Percentiles rank a stretch among this genome's conserved stretches.
Evolutionary conservation across 2,888 invertebrate species (phyloP).

Genomic region (Athripsodes cinereus): DNA sequence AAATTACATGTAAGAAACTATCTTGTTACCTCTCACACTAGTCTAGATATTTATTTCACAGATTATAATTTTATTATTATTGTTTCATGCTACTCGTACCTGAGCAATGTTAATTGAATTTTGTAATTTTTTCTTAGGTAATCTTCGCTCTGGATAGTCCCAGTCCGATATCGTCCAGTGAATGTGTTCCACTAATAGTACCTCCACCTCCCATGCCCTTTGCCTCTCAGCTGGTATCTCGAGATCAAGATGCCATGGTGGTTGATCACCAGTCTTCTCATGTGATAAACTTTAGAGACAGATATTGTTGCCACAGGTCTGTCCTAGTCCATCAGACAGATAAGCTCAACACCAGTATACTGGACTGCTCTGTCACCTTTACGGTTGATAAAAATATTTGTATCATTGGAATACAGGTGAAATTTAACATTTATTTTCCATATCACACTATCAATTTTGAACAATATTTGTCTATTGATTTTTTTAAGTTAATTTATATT

Average conservation of each 20-base stretch:
- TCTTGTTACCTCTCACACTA: too few relatives aligned
- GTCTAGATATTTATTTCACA: too few relatives aligned
- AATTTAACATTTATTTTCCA: too few relatives aligned
- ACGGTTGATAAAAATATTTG: constrained; percentile 76
- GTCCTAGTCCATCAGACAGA: constrained; percentile 59
- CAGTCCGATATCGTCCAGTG: constrained; percentile 38
- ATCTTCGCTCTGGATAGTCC: constrained; percentile 45
- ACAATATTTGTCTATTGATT: neutral
- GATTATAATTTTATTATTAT: too few relatives aligned
- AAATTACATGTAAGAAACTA: too few relatives aligned
- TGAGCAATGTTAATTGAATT: too few relatives aligned
- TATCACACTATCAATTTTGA: too few relatives aligned
- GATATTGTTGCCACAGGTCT: constrained; percentile 64
- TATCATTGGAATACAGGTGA: constrained; percentile 63
- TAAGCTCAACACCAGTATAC: constrained; percentile 66
- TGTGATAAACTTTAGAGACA: constrained; percentile 37
- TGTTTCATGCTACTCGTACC: too few relatives aligned
- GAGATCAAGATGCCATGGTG: neutral
- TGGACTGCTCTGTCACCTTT: constrained; percentile 75
- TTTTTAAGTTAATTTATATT: too few relatives aligned
- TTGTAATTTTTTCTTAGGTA: constrained; percentile 32
- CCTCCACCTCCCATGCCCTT: constrained; percentile 32
- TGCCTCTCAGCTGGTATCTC: neutral
- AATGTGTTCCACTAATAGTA: constrained; percentile 24
- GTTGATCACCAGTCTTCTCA: too few relatives aligned